Evolutionary conservation across 1,140 invertebrate genomes (phyloP).

Genomic region (Brachionus paranguensis): DNA sequence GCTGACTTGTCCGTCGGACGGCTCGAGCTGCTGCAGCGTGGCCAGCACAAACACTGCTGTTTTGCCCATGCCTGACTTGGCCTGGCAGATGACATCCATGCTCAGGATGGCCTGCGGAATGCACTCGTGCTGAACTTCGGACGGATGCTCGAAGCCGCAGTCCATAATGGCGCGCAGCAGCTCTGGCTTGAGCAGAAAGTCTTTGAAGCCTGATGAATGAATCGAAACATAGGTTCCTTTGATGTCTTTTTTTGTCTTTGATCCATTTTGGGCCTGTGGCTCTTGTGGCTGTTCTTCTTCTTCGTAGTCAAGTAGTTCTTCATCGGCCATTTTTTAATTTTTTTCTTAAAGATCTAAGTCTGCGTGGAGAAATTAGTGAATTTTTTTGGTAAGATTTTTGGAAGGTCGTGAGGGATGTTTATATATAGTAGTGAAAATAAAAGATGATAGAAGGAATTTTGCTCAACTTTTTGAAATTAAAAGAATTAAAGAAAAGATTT

Average conservation of each 20-base stretch:
- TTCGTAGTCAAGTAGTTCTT: conserved; percentile 57
- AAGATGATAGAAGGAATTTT: background rate
- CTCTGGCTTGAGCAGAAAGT: conserved; percentile 94
- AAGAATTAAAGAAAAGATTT: background rate
- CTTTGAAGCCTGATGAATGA: conserved; percentile 75
- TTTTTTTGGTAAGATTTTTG: background rate
- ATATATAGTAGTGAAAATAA: background rate
- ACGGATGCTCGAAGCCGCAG: conserved; percentile 99
- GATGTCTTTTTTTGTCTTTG: conserved; percentile 53
- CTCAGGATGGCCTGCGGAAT: conserved; percentile 98
- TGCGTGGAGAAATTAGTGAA: background rate
- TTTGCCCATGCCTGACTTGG: conserved; percentile 99
- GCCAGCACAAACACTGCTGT: conserved; percentile 98
- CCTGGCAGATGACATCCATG: conserved; percentile 98
- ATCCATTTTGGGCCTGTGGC: conserved; percentile 42
- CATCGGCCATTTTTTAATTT: conserved; percentile 14
- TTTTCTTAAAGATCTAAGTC: background rate
- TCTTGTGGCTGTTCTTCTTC: conserved; percentile 53
- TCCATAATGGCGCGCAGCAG: conserved; percentile 94
- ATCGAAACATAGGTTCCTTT: conserved; percentile 82
- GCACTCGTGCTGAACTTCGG: conserved; percentile 99
- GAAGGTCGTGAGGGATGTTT: background rate
- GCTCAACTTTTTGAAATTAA: background rate
- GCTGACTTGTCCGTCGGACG: conserved; percentile 82
- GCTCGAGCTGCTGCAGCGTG: conserved; percentile 86